These are phyloP conservation scores for Paelopatides confundens DNA, from an alignment of 53 echinoderm and acorn worm species.

Conservation along the genomic window DNA sequence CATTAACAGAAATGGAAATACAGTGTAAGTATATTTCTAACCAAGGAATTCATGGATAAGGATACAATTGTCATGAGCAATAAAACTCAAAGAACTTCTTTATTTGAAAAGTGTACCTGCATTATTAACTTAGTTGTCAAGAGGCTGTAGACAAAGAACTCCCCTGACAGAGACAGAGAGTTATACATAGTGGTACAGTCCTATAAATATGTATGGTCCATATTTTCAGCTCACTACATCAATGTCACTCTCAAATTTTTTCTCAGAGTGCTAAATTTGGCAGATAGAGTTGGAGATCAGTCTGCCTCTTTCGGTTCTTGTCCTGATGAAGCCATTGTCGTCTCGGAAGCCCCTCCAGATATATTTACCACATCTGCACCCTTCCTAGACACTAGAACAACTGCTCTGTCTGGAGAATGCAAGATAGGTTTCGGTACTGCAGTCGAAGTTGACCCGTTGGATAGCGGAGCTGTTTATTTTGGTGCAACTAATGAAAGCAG, in stretches of 20 bases:
- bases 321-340: background rate
- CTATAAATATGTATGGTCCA: background rate
- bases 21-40: too few relatives aligned
- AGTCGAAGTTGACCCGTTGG: slow-evolving; percentile 46
- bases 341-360: background rate
- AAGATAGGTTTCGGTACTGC: background rate
- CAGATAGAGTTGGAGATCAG: slow-evolving; percentile 1
- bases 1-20: too few relatives aligned
- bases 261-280: slow-evolving; percentile 1
- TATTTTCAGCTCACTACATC: background rate
- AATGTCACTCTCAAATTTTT: background rate
- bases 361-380: background rate
- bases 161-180: too few relatives aligned
- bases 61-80: too few relatives aligned
- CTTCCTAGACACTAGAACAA: background rate
- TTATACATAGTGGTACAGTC: too few relatives aligned
- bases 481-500: slow-evolving; percentile 76
- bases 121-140: too few relatives aligned
- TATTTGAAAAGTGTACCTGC: too few relatives aligned
- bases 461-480: slow-evolving; percentile 77
- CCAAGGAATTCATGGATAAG: too few relatives aligned
- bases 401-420: background rate
- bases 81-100: too few relatives aligned
- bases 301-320: background rate
- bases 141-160: too few relatives aligned